Base-by-base conservation (phyloP, 2,113 vertebrate species). In the Piaya cayana region DNA sequence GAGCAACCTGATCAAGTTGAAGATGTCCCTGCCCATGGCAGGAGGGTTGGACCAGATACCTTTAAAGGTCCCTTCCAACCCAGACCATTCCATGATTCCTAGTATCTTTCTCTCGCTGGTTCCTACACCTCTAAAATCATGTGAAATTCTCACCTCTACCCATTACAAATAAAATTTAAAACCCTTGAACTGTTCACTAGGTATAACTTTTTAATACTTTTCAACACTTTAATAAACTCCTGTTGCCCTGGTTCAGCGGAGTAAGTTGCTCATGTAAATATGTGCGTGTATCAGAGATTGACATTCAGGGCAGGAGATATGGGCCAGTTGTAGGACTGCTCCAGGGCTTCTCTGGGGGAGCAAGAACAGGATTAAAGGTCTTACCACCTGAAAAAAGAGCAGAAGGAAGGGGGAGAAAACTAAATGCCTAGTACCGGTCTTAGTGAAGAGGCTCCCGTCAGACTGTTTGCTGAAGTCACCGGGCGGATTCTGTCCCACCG, bases 391-490 rank as follows among this genome's bases (percentile, higher is more conserved):
- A 12, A 32, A 32, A 5, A 64, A 23, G 49, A 58, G n/a, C 29
- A 58, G 76, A 39, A 67, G 56, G 69, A 79, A 84, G 49, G 83
- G 39, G 39, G 68, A 1, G 36, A 77, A 80, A 20, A 21, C 76
- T 65, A 50, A 94, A 88, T 7, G 92, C 89, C 86, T 70, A 88
- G 88, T 98, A 98, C 98, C 98, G 52, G 97, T 97, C 96, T 97
- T 96, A 80, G 97, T 97, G 97, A 97, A 98, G 88, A 97, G 97
- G 96, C 97, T 98, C 76, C 96, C 90, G 1, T 98, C 98, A 96
- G 97, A 96, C 39, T 97, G 97, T 97, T 97, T 98, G 97, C 96
- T 97, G 97, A 98, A 96, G 94, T 98, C 98, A 90, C 97, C 95
- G 26, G 97, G 93, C 88, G 97, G 97, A 95, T 97, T 97, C 97